A percentile compares a stretch with the other conserved stretches of the same genome.
These are phyloP conservation scores for Ancistrus triradiatus DNA, from an alignment of 2,113 vertebrate genomes.

Conservation along the genomic window DNA sequence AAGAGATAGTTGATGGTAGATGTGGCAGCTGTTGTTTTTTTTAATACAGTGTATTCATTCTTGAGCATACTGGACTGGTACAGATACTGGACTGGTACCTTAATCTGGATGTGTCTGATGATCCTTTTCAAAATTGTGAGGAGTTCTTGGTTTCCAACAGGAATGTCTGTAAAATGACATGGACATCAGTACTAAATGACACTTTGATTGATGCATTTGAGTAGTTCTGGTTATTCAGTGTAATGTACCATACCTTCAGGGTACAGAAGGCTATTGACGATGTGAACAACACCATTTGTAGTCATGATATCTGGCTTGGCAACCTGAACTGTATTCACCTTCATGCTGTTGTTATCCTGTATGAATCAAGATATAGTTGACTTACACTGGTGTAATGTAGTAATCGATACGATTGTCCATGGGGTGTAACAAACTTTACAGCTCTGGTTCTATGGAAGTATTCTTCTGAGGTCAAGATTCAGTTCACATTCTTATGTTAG, in stretches of 20 bases:
- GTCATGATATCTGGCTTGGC: constrained; percentile 85
- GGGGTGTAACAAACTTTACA: no score
- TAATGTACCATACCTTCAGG: constrained; percentile 77
- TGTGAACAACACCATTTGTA: constrained; percentile 89
- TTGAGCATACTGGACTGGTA: no score
- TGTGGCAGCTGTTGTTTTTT: no score
- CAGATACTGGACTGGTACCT: no score
- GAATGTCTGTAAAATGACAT: constrained; percentile 70
- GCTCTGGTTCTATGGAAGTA: no score
- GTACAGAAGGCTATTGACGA: constrained; percentile 83
- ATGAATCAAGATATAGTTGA: constrained; percentile 2
- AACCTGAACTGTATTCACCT: constrained; percentile 80
- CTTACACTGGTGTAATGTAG: no score
- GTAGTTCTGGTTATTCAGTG: no score
- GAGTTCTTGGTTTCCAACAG: constrained; percentile 84
- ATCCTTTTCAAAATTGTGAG: constrained; percentile 79
- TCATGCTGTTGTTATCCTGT: constrained; percentile 80
- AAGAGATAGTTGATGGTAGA: no score
- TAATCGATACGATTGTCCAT: no score
- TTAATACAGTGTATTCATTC: no score
- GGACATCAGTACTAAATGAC: background rate
- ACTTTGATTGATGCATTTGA: background rate
- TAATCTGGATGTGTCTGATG: constrained; percentile 84
- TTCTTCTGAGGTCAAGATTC: no score
- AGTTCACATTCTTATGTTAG: no score